A percentile compares a stretch with the other conserved stretches of the same genome.
Evolutionary conservation across 2,113 vertebrate species (phyloP).

Genomic region (Gulo gulo): DNA sequence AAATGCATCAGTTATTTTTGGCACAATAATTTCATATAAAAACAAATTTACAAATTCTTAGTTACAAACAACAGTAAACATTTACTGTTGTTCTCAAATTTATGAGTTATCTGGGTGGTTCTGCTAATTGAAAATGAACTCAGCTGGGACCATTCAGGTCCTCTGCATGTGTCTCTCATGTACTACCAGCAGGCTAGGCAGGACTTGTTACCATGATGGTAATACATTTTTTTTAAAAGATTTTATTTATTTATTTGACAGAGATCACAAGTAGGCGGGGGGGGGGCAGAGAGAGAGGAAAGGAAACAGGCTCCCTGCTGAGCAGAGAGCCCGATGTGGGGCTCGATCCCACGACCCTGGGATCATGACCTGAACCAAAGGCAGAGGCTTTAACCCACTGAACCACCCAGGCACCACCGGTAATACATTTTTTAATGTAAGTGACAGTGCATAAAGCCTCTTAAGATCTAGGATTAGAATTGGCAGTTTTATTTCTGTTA

Average conservation of each 20-base stretch:
- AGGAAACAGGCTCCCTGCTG: too few relatives aligned
- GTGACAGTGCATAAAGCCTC: background rate
- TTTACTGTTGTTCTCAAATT: background rate
- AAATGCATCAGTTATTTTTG: background rate
- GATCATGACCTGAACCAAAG: too few relatives aligned
- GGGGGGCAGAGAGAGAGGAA: too few relatives aligned
- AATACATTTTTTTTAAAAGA: background rate
- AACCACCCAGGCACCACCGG: background rate
- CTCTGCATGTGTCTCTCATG: background rate
- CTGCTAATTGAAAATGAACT: background rate
- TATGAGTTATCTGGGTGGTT: background rate
- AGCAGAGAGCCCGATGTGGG: too few relatives aligned
- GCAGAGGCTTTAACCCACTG: too few relatives aligned
- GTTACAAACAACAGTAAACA: background rate
- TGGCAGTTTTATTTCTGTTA: background rate
- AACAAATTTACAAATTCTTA: background rate
- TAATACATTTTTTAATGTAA: background rate
- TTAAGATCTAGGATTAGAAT: background rate
- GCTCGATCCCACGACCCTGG: too few relatives aligned
- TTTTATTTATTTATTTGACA: too few relatives aligned
- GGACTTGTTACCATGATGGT: background rate
- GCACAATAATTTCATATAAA: background rate
- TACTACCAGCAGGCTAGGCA: background rate
- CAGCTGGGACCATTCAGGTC: background rate
- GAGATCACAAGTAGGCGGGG: too few relatives aligned